Conservation (phyloP, 2,113 vertebrate species). For the Gadus chalcogrammus region DNA sequence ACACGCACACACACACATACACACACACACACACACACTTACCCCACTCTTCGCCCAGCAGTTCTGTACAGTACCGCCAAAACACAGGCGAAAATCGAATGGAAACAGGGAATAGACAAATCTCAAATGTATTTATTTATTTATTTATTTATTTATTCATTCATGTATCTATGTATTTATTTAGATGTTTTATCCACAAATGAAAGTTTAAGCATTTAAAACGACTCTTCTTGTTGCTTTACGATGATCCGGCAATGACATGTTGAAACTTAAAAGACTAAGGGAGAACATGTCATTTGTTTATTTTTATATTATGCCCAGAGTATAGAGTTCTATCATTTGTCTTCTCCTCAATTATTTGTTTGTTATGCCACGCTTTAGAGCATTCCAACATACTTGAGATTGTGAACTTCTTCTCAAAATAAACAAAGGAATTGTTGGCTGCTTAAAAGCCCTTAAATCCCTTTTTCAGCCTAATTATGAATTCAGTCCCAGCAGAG, state of each 20-base stretch:
- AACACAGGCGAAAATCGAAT: not conserved
- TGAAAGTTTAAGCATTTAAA: slow-evolving; percentile 6
- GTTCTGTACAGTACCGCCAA: slow-evolving; percentile 32
- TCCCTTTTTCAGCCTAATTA: not conserved
- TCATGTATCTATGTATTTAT: slow-evolving; percentile 31
- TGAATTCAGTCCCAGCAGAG: no score
- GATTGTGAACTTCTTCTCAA: slow-evolving; percentile 36
- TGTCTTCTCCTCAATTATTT: slow-evolving; percentile 44
- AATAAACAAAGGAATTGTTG: no score
- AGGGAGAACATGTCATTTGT: slow-evolving; percentile 32
- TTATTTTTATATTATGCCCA: slow-evolving; percentile 70
- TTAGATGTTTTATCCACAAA: slow-evolving; percentile 46
- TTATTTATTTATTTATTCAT: no score
- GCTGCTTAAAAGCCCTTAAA: slow-evolving; percentile 11
- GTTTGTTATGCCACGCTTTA: slow-evolving; percentile 40
- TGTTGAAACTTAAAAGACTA: slow-evolving; percentile 32
- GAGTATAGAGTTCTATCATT: slow-evolving; percentile 49
- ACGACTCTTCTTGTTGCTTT: slow-evolving; percentile 35
- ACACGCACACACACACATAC: slow-evolving; percentile 18
- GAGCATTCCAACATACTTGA: slow-evolving; percentile 30
- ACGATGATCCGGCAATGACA: slow-evolving; percentile 40
- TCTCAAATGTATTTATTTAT: not conserved
- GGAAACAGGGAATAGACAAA: slow-evolving; percentile 49
- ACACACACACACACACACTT: slow-evolving; percentile 17
- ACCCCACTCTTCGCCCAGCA: slow-evolving; percentile 1